Conservation (phyloP, 2,888 invertebrate species). For the Operophtera brumata region DNA sequence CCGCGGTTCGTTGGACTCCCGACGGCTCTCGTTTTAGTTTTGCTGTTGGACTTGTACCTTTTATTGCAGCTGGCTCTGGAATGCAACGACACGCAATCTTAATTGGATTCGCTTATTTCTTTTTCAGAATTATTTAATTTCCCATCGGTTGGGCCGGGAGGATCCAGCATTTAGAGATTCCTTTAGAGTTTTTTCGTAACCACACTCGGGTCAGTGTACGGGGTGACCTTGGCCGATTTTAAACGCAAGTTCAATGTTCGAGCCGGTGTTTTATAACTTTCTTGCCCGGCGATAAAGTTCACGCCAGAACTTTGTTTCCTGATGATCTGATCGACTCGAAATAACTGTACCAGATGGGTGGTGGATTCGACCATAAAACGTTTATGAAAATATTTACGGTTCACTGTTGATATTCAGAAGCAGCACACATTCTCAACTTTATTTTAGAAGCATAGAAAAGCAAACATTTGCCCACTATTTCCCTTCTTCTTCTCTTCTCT, state of each 20-base stretch:
- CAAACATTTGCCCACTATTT: no score
- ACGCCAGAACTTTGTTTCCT: constrained; percentile 65
- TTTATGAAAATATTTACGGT: constrained; percentile 53
- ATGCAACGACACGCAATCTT: constrained; percentile 56
- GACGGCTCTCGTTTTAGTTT: constrained; percentile 67
- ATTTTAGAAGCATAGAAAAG: neutral
- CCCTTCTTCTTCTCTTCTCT: no score
- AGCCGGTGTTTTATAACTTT: constrained; percentile 70
- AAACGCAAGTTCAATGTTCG: constrained; percentile 71
- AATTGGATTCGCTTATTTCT: constrained; percentile 48
- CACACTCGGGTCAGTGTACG: constrained; percentile 61
- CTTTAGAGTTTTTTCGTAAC: constrained; percentile 43
- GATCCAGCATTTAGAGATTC: constrained; percentile 34
- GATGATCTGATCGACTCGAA: constrained; percentile 61
- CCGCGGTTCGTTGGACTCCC: constrained; percentile 73
- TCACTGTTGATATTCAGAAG: constrained; percentile 26
- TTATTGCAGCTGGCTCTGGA: constrained; percentile 58
- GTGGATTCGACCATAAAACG: constrained; percentile 50
- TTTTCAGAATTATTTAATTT: constrained; percentile 38
- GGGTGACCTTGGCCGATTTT: constrained; percentile 77
- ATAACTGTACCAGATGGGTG: constrained; percentile 66
- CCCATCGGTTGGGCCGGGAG: constrained; percentile 28
- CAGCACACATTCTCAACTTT: neutral
- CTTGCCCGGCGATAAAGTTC: constrained; percentile 69
- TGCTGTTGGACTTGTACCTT: constrained; percentile 61